Conservation (phyloP, 2,797 vertebrate species). For the Micromesistius poutassou region DNA sequence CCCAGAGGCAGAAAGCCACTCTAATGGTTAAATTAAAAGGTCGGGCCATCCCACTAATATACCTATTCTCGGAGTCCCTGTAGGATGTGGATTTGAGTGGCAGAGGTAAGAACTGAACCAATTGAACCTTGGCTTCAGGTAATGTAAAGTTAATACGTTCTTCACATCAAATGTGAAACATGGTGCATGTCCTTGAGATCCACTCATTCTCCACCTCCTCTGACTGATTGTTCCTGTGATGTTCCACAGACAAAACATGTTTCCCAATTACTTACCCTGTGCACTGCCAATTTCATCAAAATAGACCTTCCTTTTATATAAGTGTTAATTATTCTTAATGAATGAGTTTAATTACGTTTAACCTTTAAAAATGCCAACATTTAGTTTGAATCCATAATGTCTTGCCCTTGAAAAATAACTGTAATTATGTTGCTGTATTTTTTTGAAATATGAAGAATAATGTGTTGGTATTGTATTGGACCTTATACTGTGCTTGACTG, state of each 20-base stretch:
- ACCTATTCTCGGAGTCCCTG: constrained; percentile 57
- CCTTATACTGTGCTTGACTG: constrained; percentile 65
- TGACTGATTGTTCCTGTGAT: constrained; percentile 39
- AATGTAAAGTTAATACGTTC: constrained; percentile 54
- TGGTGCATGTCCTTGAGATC: constrained; percentile 48
- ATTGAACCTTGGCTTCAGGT: constrained; percentile 53
- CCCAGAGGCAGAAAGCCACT: constrained; percentile 41
- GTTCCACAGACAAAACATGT: constrained; percentile 50
- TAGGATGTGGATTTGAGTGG: constrained; percentile 48
- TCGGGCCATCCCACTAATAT: constrained; percentile 56
- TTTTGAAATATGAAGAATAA: constrained; percentile 46
- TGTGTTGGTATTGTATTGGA: constrained; percentile 56
- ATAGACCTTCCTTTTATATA: constrained; percentile 45
- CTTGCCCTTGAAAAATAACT: constrained; percentile 38
- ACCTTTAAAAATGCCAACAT: constrained; percentile 34
- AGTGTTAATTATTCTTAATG: constrained; percentile 53
- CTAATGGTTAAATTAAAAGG: constrained; percentile 56
- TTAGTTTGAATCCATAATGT: constrained; percentile 37
- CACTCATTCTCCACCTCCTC: constrained; percentile 47
- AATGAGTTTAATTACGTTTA: constrained; percentile 42
- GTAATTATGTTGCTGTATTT: constrained; percentile 53
- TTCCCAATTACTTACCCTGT: constrained; percentile 44
- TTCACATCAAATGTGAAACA: constrained; percentile 52
- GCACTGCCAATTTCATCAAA: constrained; percentile 63
- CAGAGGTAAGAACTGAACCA: constrained; percentile 47